Conservation (phyloP, 23 tunicate genomes). For the Botrylloides violaceus region DNA sequence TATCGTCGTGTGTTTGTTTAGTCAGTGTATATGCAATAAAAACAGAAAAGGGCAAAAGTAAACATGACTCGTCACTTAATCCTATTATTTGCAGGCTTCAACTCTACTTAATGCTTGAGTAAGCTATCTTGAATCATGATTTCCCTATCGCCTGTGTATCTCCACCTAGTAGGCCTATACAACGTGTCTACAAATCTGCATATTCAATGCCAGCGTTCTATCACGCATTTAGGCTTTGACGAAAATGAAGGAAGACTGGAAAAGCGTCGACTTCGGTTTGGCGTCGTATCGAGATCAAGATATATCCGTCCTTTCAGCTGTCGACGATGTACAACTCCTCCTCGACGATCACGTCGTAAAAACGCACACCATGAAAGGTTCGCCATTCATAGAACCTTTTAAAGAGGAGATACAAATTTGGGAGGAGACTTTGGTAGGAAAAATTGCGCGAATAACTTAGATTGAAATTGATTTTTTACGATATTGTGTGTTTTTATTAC, state of each 20-base stretch:
- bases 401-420: slow-evolving; percentile 73
- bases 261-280: slow-evolving; percentile 48
- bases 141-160: too few species aligned
- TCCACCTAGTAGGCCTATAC: too few species aligned
- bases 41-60: too few species aligned
- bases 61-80: too few species aligned
- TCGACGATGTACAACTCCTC: slow-evolving; percentile 78
- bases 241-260: slow-evolving; percentile 84
- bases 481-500: slow-evolving; percentile 2
- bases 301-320: slow-evolving; percentile 59
- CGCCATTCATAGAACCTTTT: slow-evolving; percentile 81
- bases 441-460: slow-evolving; percentile 1
- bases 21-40: too few species aligned
- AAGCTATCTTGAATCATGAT: too few species aligned
- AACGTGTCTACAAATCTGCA: too few species aligned
- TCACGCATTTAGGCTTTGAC: too few species aligned
- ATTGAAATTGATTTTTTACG: neutral
- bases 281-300: slow-evolving; percentile 58
- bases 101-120: too few species aligned
- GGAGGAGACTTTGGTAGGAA: slow-evolving; percentile 70
- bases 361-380: slow-evolving; percentile 92
- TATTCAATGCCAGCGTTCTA: too few species aligned
- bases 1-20: too few species aligned
- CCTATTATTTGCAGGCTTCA: too few species aligned
- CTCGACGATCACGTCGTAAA: slow-evolving; percentile 89